These are phyloP conservation scores for Allobates femoralis DNA, from an alignment of 2,797 vertebrate genomes.

Conservation along the genomic window DNA sequence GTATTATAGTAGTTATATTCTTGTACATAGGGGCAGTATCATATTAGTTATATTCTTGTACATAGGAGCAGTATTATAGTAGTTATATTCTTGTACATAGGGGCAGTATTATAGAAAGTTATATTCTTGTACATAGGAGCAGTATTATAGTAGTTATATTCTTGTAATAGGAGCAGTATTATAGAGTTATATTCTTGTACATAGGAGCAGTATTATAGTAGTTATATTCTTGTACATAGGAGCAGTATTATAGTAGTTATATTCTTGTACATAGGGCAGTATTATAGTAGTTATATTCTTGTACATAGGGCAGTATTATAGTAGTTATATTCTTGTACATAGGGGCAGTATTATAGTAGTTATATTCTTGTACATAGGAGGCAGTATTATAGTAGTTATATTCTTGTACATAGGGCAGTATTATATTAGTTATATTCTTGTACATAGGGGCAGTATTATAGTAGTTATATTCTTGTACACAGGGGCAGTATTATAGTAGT, in stretches of 20 bases:
- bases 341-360: slow-evolving; percentile 12
- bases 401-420: slow-evolving; percentile 14
- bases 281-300: slow-evolving; percentile 24
- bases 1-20: slow-evolving; percentile 14
- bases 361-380: neutral
- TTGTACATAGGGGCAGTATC: slow-evolving; percentile 1
- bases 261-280: slow-evolving; percentile 21
- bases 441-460: slow-evolving; percentile 10
- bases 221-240: slow-evolving; percentile 7
- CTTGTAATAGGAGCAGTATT: neutral
- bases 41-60: slow-evolving; percentile 10
- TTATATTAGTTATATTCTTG: neutral
- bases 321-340: no score
- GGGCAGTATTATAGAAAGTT: neutral
- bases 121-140: neutral
- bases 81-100: slow-evolving; percentile 23
- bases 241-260: slow-evolving; percentile 12
- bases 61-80: slow-evolving; percentile 6
- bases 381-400: slow-evolving; percentile 21
- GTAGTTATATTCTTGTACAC: slow-evolving; percentile 22
- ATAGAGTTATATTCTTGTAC: slow-evolving; percentile 10
- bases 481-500: neutral
- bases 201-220: slow-evolving; percentile 9
- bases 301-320: slow-evolving; percentile 7
- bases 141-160: slow-evolving; percentile 1